These are phyloP conservation scores for Sus scrofa DNA, from an alignment of 2,113 vertebrate species.

Conservation along the genomic window T2T-Sscrofa CM000816.6:79197001-79197500, in stretches of 20 bases:
- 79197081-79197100: conserved; percentile 61
- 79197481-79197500: conserved; percentile 94
- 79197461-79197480: conserved; percentile 89
- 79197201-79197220: not conserved
- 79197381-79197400: conserved; percentile 78
- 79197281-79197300: conserved; percentile 32
- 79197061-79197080: not conserved
- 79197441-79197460: conserved; percentile 82
- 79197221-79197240: conserved; percentile 24
- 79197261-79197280: conserved; percentile 35
- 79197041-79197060: conserved; percentile 77
- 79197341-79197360: conserved; percentile 58
- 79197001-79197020: conserved; percentile 37
- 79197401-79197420: conserved; percentile 79
- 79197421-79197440: conserved; percentile 68
- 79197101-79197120: not conserved
- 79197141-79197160: conserved; percentile 36
- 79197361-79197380: conserved; percentile 73
- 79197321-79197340: conserved; percentile 56
- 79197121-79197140: conserved; percentile 33
- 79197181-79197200: conserved; percentile 48
- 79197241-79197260: conserved; percentile 65
- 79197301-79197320: conserved; percentile 42
- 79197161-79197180: not conserved
- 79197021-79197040: conserved; percentile 14